Evolutionary conservation across 2,888 invertebrate genomes (phyloP).

Genomic region (Nezara viridula): DNA sequence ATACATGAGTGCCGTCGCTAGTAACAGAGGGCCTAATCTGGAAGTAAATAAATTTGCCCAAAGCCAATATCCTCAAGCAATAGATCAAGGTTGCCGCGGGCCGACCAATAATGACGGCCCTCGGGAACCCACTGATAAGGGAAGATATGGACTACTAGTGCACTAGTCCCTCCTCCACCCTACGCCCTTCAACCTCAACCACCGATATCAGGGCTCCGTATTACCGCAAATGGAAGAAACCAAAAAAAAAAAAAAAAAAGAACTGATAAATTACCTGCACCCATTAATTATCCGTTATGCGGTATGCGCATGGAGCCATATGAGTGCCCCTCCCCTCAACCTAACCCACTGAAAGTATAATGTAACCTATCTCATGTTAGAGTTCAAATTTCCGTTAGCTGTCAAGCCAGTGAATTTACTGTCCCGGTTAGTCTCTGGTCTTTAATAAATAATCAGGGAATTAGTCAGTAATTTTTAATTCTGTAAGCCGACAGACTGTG

Average conservation of each 20-base stretch:
- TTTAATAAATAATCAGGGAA: too few species aligned
- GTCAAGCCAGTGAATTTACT: too few species aligned
- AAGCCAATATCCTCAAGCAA: slow-evolving; percentile 28
- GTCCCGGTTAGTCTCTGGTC: too few species aligned
- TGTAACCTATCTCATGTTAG: too few species aligned
- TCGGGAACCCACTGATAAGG: slow-evolving; percentile 24
- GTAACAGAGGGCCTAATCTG: slow-evolving; percentile 18
- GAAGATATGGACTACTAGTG: slow-evolving; percentile 13
- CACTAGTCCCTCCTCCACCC: not conserved
- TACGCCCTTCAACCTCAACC: not conserved
- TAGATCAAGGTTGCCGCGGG: not conserved
- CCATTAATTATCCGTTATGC: not conserved
- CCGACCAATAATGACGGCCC: not conserved
- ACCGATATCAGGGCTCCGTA: not conserved
- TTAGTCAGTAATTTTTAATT: too few species aligned
- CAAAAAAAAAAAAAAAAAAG: not conserved
- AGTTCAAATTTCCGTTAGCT: too few species aligned
- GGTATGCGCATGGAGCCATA: too few species aligned
- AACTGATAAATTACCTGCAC: not conserved
- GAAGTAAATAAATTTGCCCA: slow-evolving; percentile 15
- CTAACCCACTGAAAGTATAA: too few species aligned
- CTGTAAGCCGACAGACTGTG: too few species aligned
- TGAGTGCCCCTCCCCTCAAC: not conserved
- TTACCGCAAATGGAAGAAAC: not conserved
- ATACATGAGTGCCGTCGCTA: slow-evolving; percentile 14